Evolutionary conservation across 2,888 invertebrate genomes (phyloP), one percentile per base, ranked within the genome.

Genomic region (Lepas anatifera): DNA sequence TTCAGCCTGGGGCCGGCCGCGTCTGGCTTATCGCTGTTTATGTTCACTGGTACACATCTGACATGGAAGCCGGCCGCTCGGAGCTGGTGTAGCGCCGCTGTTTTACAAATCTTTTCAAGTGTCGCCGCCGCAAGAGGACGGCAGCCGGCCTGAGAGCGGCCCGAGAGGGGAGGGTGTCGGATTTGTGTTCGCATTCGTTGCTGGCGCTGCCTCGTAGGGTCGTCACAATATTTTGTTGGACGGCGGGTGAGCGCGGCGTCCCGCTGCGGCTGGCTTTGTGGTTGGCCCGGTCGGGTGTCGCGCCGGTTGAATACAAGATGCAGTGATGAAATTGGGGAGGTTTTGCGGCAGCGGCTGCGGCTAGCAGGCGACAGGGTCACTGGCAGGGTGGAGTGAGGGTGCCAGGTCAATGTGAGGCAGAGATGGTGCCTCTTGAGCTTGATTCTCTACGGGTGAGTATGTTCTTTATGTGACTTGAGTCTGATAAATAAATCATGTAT

Each of bases 71-170:
- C n/a, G n/a, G n/a, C 29, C 52, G 29, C 22, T 29, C 52, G 48
- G 22, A 13, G 52, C 29, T 52, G n/a, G n/a, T 52, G 52, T 52
- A 8, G 52, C 27, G 13, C 52, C 13, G 29, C 52, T 52, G 52
- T 27, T 52, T 52, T 52, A 52, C 52, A 52, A 52, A 52, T 52
- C 52, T 52, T 52, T 52, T 52, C 52, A 52, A 52, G 52, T 52
- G 52, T 52, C 52, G 52, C 52, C 13, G n/a, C 48, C 11, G 52
- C 29, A 1, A 48, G 52, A 29, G 52, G 52, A 52, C 41, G 41
- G 41, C 41, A 29, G 13, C 48, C 46, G 13, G 29, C 29, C 52
- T 3, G 11, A 4, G 11, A 10, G 2, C 41, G 41, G 41, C 41
- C 11, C 41, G n/a, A n/a, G n/a, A n/a, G n/a, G n/a, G n/a, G n/a